Evolutionary conservation across 2,113 vertebrate genomes (phyloP).

Genomic region (Dicrurus megarhynchus): DNA sequence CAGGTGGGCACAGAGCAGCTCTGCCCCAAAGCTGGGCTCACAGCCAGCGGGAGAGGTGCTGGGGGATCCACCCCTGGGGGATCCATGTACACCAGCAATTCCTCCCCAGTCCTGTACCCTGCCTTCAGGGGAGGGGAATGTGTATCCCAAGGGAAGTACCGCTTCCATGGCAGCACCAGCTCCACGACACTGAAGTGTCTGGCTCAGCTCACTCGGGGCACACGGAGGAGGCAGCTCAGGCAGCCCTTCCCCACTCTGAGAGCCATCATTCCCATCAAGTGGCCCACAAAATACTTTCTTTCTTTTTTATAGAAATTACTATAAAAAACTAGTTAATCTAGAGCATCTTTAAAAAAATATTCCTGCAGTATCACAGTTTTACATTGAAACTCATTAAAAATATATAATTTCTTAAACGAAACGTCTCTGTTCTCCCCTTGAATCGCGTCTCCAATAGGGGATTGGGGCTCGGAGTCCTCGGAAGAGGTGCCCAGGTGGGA

Average conservation of each 20-base stretch:
- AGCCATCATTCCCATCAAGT: not conserved
- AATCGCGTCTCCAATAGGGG: not conserved
- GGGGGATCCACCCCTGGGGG: not conserved
- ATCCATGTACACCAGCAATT: not conserved
- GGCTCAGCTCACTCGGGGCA: not conserved
- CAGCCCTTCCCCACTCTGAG: not conserved
- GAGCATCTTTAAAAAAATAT: constrained; percentile 63
- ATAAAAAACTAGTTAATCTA: constrained; percentile 61
- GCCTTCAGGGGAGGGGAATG: not conserved
- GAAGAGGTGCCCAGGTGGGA: not conserved
- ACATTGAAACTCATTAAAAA: constrained; percentile 50
- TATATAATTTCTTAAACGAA: constrained; percentile 26
- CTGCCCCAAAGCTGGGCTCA: not conserved
- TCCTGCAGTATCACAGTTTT: constrained; percentile 55
- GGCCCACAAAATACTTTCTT: not conserved
- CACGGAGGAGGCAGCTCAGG: not conserved
- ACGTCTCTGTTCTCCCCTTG: not conserved
- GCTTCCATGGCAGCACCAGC: not conserved
- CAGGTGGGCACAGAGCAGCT: not conserved
- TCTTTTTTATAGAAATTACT: constrained; percentile 44
- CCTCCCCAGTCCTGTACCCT: not conserved
- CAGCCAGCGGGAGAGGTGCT: not conserved
- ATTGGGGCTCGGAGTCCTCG: not conserved
- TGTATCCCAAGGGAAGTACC: not conserved
- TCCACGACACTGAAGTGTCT: not conserved